Conservation (phyloP, 2,797 vertebrate species). For the Poecile montanus region DNA sequence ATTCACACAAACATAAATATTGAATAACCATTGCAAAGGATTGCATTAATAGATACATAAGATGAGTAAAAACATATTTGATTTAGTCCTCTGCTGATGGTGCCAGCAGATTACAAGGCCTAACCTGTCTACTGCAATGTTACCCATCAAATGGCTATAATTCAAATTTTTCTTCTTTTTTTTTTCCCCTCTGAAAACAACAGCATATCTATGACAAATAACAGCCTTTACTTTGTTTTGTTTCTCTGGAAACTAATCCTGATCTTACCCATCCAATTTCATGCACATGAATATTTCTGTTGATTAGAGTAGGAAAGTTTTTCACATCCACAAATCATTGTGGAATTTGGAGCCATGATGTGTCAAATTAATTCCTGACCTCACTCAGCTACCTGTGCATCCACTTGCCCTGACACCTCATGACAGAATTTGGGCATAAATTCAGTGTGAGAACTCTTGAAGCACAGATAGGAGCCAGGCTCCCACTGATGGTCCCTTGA, state of each 20-base stretch:
- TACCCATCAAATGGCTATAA: slow-evolving; percentile 6
- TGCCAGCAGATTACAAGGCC: slow-evolving; percentile 44
- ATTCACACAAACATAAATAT: slow-evolving; percentile 51
- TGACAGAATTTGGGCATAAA: not conserved
- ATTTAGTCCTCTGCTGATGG: slow-evolving; percentile 40
- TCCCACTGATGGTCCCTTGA: not conserved
- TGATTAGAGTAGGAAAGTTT: not conserved
- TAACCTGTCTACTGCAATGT: slow-evolving; percentile 1
- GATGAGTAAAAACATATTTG: slow-evolving; percentile 26
- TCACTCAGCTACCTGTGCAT: not conserved
- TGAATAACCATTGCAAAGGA: slow-evolving; percentile 37
- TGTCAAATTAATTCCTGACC: not conserved
- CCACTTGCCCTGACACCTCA: not conserved
- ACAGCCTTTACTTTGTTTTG: not conserved
- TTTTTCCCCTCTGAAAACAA: not conserved
- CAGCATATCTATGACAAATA: not conserved
- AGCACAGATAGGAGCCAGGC: not conserved
- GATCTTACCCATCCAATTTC: not conserved
- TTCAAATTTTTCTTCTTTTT: not conserved
- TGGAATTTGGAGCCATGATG: not conserved
- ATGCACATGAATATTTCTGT: not conserved
- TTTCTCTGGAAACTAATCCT: not conserved
- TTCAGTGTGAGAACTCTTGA: not conserved
- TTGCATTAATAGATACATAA: slow-evolving; percentile 54
- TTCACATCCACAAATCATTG: not conserved